Evolutionary conservation across 2,113 vertebrate species (phyloP), one percentile per base, ranked within the genome.

Genomic region (Microtus montanus): DNA sequence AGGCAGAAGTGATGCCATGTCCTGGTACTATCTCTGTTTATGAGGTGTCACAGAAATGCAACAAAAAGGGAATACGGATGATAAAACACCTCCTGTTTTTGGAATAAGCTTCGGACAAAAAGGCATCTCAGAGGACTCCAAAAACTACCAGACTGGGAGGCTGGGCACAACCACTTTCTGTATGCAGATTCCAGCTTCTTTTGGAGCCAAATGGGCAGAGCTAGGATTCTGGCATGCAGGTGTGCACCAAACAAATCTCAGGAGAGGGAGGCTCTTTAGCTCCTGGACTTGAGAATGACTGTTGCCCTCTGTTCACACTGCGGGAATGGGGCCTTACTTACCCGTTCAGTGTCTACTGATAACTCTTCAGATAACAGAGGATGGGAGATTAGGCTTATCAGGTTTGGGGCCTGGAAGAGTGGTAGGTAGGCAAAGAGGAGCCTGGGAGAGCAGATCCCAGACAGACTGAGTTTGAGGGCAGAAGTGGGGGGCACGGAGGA

Each of bases 161-260:
- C 52, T 35, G 33, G 33, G 3, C 2, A 1, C 44, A 41, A 83
- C 3, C 0, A 10, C 52, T 80, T 74, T 89, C 33, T 44, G 38
- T 5, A 41, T 77, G 58, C 26, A 84, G 93, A 44, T 0, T 1
- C 52, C n/a, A 10, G 33, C n/a, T 8, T 70, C 49, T 10, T 20
- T 2, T 14, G 30, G 35, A 52, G 7, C 33, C 17, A 5, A 35
- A 73, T 2, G 7, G 19, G 30, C 15, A 44, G 13, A 33, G 49
- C 11, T 26, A 24, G 1, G 44, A 52, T 44, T 7, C 33, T 19
- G 19, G 12, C 0, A 11, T 1, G 9, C 8, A 70, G 44, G 28
- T 33, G 22, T 24, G 22, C 35, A 24, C 26, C 24, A 33, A 58
- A 54, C 83, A 49, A 87, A 22, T 52, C 26, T 73, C 44, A 33